Evolutionary conservation across 2,113 vertebrate genomes (phyloP), one percentile per base, ranked within the genome.

Genomic region (Leucopternis melanops): DNA sequence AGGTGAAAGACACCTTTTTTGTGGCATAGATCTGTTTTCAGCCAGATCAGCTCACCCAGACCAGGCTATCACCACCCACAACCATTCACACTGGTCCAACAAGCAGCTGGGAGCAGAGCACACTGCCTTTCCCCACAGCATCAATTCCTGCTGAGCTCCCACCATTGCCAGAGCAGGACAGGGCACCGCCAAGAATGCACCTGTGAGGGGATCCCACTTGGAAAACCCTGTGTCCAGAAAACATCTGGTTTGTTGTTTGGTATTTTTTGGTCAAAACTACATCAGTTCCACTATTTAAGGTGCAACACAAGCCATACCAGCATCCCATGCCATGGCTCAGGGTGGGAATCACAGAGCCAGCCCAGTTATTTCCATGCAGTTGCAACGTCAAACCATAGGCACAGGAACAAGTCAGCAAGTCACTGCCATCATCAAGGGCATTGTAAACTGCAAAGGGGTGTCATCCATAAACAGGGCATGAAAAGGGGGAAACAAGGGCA

Each of bases 131-230:
- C 26, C 55, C 25, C 49, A n/a, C 0, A 5, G 36, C 45, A 62
- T 4, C 1, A 1, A 44, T 3, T 66, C 52, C 45, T 59, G 38
- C 34, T 34, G 58, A 13, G 58, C 47, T 90, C 25, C 42, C n/a
- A 63, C 13, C 23, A 11, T 2, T 47, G 50, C 58, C 63, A 54
- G 32, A 58, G 54, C 61, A 42, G 2, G 5, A 26, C 42, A 70
- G 10, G 31, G n/a, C 0, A 0, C 38, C 34, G 19, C 21, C 50
- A 65, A 44, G 55, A 66, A 6, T 0, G 0, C 20, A 49, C 44
- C 27, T 29, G 16, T 0, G 5, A 63, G 52, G 0, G 0, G 42
- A 71, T 29, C 18, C 29, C 20, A 18, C 57, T 38, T 22, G 16
- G 40, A 70, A 92, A 88, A 66, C 14, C 5, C 9, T 11, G 3